Conservation (phyloP, 1,140 invertebrate species). For the Subanguina moxae region DNA sequence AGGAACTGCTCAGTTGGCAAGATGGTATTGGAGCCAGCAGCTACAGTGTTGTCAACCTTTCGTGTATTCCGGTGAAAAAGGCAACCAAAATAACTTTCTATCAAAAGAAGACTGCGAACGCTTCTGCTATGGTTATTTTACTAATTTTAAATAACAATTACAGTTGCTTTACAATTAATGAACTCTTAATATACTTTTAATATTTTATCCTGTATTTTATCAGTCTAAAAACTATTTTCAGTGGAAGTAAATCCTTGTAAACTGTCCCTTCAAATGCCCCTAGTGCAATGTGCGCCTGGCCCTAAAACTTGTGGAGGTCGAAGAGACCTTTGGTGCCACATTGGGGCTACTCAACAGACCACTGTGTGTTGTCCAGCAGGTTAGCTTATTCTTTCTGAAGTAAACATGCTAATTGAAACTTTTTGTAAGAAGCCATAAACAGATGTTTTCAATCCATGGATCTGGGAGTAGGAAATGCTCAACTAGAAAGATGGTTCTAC, state of each 20-base stretch:
- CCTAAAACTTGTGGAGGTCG: conserved; percentile 43
- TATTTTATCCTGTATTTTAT: not conserved
- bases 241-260: conserved; percentile 51
- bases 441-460: conserved; percentile 17
- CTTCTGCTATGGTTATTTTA: conserved; percentile 48
- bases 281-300: conserved; percentile 42
- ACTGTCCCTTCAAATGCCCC: conserved; percentile 42
- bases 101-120: conserved; percentile 49
- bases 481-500: conserved; percentile 36
- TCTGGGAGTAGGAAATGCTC: conserved; percentile 14
- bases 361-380: conserved; percentile 57
- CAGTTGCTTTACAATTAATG: not conserved
- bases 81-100: conserved; percentile 59
- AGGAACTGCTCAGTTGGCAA: conserved; percentile 41
- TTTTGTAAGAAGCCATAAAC: conserved; percentile 6
- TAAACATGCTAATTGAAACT: not conserved
- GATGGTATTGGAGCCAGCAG: conserved; percentile 55
- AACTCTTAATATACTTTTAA: not conserved
- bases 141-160: not conserved
- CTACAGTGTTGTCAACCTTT: conserved; percentile 48
- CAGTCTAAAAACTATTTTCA: conserved; percentile 24
- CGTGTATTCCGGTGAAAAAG: conserved; percentile 53
- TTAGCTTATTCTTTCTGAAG: not conserved
- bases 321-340: conserved; percentile 45
- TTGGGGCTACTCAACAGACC: conserved; percentile 48